Base-by-base conservation (phyloP, 1,140 invertebrate species). In the Notospermus geniculatus region DNA sequence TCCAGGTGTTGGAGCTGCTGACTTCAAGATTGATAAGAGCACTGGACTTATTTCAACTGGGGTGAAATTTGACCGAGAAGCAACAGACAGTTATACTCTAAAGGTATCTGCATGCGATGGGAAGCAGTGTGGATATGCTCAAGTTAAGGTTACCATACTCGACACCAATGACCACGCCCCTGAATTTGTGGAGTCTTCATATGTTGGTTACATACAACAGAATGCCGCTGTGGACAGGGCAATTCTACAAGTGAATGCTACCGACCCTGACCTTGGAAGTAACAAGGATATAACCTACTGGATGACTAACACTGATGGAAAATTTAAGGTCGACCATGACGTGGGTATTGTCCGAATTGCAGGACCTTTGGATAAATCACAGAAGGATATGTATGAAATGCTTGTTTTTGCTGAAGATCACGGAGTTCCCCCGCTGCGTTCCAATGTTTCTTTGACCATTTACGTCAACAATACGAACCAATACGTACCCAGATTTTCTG, bases 141-240 rank as follows among this genome's bases (percentile, higher is more conserved):
- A 19, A 27, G n/a, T 50, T 27, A 19, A 27, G 54, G 87, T 98
- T 0, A 91, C 91, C 74, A 90, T 98, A 0, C 86, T 89, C 64
- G 95, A 98, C 76, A 88, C 95, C 0, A 98, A 98, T 72, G 95
- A 98, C 78, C 97, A 98, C 67, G 66, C 64, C 5, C 83, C 83
- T 15, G 65, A 67, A 28, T 84, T 84, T 63, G 70, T 77, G 55
- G 69, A 66, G 39, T 84, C 87, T 0, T 88, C 90, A 66, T 97
- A 92, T 77, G 88, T 91, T 70, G 91, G 92, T 75, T 90, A 89
- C 63, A 88, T 97, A 19, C 88, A 86, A 0, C 95, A 98, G 82
- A 96, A 97, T 81, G 89, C 93, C 73, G 87, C 91, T 17, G 81
- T 90, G 23, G 93, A 92, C 19, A 91, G 88, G 0, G 65, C 63